These are phyloP conservation scores for Capitulum mitella DNA, from an alignment of 2,888 invertebrate species.

Conservation along the genomic window DNA sequence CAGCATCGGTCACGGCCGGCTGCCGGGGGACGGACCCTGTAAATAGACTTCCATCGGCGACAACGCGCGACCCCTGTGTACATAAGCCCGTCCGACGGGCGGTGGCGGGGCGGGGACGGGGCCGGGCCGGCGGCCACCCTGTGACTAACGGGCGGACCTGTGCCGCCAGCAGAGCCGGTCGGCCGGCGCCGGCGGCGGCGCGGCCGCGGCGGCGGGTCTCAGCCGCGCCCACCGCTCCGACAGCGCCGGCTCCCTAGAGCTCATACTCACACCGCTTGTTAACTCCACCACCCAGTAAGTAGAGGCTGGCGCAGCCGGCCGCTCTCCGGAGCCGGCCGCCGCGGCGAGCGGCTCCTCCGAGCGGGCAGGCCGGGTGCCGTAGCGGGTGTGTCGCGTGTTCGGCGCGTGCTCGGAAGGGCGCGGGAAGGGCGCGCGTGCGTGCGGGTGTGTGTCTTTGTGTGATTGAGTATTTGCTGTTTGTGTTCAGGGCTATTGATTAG, in stretches of 20 bases:
- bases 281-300: constrained; percentile 19
- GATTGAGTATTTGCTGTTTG: not conserved
- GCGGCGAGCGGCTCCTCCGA: no score
- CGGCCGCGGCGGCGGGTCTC: not conserved
- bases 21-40: not conserved
- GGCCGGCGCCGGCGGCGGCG: not conserved
- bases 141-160: not conserved
- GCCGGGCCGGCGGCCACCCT: not conserved
- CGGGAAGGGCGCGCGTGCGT: not conserved
- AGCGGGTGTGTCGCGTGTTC: no score
- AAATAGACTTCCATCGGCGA: not conserved
- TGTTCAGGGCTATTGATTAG: not conserved
- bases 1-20: no score
- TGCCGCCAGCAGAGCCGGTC: not conserved
- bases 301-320: not conserved
- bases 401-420: not conserved
- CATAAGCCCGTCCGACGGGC: not conserved
- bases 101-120: not conserved
- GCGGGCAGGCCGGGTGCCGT: no score
- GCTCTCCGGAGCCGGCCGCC: no score
- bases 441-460: not conserved
- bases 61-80: not conserved
- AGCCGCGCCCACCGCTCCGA: not conserved
- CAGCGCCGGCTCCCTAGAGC: constrained; percentile 17
- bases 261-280: constrained; percentile 6